These are phyloP conservation scores for Minunthozetes semirufus DNA, from an alignment of 2,888 invertebrate genomes.

Conservation along the genomic window DNA sequence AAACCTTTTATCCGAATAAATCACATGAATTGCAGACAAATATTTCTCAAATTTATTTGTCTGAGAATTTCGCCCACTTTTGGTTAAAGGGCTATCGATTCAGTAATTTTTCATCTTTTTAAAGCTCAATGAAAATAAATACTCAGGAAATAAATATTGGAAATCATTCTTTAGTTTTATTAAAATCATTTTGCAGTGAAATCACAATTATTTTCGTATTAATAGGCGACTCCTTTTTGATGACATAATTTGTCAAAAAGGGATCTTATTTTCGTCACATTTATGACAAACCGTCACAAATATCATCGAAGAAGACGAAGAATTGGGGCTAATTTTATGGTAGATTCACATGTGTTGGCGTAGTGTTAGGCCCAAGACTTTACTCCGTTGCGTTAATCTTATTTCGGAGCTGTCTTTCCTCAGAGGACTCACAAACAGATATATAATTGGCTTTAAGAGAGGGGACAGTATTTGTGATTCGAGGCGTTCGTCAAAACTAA, in stretches of 20 bases:
- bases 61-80: neutral
- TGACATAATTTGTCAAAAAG: neutral
- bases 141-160: neutral
- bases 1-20: neutral
- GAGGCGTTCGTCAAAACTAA: neutral
- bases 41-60: neutral
- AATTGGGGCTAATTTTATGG: constrained; percentile 24
- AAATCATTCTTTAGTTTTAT: neutral
- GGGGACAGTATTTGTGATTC: neutral
- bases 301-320: neutral
- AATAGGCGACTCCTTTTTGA: neutral
- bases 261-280: neutral
- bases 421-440: constrained; percentile 26
- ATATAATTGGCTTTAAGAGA: constrained; percentile 21
- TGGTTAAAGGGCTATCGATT: neutral
- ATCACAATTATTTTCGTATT: neutral
- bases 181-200: neutral
- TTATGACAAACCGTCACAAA: neutral
- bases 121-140: neutral
- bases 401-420: constrained; percentile 3
- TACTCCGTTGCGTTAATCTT: neutral
- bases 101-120: neutral
- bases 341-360: neutral
- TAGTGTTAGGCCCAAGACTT: constrained; percentile 1
- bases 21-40: neutral